phyloP scores from a whole-genome alignment of 37 sponge, comb jelly and placozoan genomes.

The Ianthella basta region DNA sequence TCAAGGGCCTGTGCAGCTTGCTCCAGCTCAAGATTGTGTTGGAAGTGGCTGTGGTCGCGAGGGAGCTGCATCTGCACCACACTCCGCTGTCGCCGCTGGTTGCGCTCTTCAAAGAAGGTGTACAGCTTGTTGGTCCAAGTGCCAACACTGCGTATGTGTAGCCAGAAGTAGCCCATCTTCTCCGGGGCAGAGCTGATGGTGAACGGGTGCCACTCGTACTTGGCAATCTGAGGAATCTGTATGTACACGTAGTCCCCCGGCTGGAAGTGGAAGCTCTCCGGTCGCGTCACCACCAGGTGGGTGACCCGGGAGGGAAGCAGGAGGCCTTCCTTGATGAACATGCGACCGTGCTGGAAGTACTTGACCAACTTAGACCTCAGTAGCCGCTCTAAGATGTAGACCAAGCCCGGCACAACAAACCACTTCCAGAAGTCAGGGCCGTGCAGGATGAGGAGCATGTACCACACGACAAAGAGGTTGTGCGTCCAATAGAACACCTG shows the following conservation, averaged over 20 bases:
- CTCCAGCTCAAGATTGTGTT: slow-evolving; percentile 41
- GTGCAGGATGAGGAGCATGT: slow-evolving; percentile 81
- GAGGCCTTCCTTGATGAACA: slow-evolving; percentile 67
- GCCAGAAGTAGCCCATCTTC: slow-evolving; percentile 73
- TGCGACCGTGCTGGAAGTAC: slow-evolving; percentile 68
- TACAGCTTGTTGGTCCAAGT: slow-evolving; percentile 90
- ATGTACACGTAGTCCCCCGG: slow-evolving; percentile 88
- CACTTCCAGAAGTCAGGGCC: slow-evolving; percentile 80
- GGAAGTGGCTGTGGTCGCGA: slow-evolving; percentile 38
- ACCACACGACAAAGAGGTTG: slow-evolving; percentile 68
- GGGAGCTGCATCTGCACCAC: slow-evolving; percentile 57
- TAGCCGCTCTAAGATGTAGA: slow-evolving; percentile 76
- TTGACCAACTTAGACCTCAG: slow-evolving; percentile 74
- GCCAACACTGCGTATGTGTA: slow-evolving; percentile 83
- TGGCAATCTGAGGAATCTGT: slow-evolving; percentile 81
- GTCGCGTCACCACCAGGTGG: slow-evolving; percentile 73
- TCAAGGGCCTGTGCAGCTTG: slow-evolving; percentile 27
- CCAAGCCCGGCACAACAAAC: slow-evolving; percentile 69
- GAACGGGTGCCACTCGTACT: slow-evolving; percentile 93
- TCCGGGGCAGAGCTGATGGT: slow-evolving; percentile 87
- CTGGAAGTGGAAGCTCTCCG: slow-evolving; percentile 69
- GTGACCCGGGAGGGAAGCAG: slow-evolving; percentile 84
- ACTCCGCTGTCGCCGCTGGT: slow-evolving; percentile 9
- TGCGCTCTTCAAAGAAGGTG: slow-evolving; percentile 66
- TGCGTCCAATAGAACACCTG: slow-evolving; percentile 91